A percentile compares a stretch with the other conserved stretches of the same genome.
Conservation (phyloP, 2,888 invertebrate species). For the Choreutis nemorana region DNA sequence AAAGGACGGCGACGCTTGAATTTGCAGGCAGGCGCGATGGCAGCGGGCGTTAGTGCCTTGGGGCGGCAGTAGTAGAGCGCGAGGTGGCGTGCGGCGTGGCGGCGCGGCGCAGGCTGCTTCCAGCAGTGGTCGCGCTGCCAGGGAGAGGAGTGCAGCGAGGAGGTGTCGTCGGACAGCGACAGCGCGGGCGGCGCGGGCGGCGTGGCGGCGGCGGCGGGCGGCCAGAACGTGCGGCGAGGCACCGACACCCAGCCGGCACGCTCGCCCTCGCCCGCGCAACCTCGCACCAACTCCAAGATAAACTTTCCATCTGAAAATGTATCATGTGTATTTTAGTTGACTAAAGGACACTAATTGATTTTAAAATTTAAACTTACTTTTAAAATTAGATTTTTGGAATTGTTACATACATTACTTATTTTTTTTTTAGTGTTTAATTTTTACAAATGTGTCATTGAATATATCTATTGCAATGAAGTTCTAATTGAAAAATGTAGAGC, state of each 20-base stretch:
- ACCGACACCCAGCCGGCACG: conserved; percentile 90
- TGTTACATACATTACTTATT: not conserved
- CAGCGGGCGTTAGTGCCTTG: conserved; percentile 47
- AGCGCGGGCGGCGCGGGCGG: conserved; percentile 69
- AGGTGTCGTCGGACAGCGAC: conserved; percentile 91
- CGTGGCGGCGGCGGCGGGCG: conserved; percentile 75
- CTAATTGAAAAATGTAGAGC: not conserved
- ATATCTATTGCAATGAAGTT: no score
- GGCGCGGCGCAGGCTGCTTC: conserved; percentile 82
- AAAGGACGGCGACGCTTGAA: conserved; percentile 74
- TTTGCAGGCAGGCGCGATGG: conserved; percentile 46
- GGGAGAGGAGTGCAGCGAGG: conserved; percentile 88
- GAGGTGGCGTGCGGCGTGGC: conserved; percentile 77
- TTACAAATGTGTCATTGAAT: not conserved
- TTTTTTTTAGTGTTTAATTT: not conserved
- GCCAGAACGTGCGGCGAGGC: conserved; percentile 88
- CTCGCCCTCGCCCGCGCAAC: conserved; percentile 70
- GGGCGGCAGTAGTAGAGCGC: conserved; percentile 74
- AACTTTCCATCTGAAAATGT: conserved; percentile 84
- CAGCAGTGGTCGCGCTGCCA: conserved; percentile 92
- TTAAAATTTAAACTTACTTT: no score
- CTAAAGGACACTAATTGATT: no score
- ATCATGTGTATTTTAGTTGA: no score
- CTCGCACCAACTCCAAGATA: conserved; percentile 80
- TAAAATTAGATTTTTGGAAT: no score